Evolutionary conservation across 1,140 invertebrate species (phyloP).

Genomic region (Euura saliciscinereae): DNA sequence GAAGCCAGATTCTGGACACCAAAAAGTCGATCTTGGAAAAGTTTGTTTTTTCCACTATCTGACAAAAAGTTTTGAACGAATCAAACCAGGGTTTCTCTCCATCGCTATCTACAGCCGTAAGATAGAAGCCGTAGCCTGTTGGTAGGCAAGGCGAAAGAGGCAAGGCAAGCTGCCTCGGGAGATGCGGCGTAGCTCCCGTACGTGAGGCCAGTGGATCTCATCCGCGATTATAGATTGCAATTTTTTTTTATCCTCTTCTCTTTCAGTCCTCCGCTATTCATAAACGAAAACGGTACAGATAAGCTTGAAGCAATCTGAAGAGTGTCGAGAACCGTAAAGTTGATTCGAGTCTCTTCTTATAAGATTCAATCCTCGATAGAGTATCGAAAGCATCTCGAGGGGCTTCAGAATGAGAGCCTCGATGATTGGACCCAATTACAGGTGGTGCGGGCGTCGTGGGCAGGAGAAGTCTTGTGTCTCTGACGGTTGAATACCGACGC

Average conservation of each 20-base stretch:
- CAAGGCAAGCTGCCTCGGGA: constrained; percentile 44
- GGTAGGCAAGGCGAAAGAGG: constrained; percentile 30
- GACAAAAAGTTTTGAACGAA: constrained; percentile 12
- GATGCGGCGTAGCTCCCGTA: constrained; percentile 42
- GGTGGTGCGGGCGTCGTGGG: constrained; percentile 45
- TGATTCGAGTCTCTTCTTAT: too few relatives aligned
- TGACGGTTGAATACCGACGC: constrained; percentile 11
- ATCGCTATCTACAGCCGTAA: constrained; percentile 30
- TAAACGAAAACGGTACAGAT: too few relatives aligned
- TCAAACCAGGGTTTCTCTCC: constrained; percentile 27
- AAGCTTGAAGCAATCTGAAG: too few relatives aligned
- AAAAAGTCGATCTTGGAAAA: too few relatives aligned
- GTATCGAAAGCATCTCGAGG: neutral
- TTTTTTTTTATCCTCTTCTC: too few relatives aligned
- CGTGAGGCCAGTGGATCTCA: constrained; percentile 42
- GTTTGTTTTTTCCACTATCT: too few relatives aligned
- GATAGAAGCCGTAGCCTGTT: constrained; percentile 27
- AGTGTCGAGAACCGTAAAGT: too few relatives aligned
- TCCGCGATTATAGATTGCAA: constrained; percentile 16
- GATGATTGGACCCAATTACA: constrained; percentile 57
- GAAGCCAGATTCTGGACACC: too few relatives aligned
- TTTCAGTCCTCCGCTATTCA: too few relatives aligned
- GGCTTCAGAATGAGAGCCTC: constrained; percentile 36
- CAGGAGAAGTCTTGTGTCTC: constrained; percentile 13
- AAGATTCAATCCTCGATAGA: too few relatives aligned